Evolutionary conservation across 2,888 invertebrate species (phyloP), one percentile per base, ranked within the genome.

Genomic region (Trilocha varians): DNA sequence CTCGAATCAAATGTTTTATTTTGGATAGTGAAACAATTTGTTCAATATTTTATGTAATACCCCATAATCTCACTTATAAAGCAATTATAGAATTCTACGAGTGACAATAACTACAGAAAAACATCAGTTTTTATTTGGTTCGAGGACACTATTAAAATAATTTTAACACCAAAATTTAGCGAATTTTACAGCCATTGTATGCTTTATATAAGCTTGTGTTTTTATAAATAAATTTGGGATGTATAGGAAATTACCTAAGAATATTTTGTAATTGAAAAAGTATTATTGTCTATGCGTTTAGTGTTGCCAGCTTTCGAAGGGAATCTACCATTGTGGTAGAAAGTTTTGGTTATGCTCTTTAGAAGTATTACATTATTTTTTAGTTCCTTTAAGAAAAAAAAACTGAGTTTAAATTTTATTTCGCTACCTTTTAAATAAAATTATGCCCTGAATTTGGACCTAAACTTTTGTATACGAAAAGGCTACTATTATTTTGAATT

Each of bases 351-450:
- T n/a, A n/a, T n/a, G n/a, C n/a, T n/a, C n/a, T n/a, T n/a, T n/a
- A n/a, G n/a, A n/a, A n/a, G n/a, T n/a, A n/a, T n/a, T n/a, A n/a
- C n/a, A n/a, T n/a, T n/a, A n/a, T n/a, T n/a, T n/a, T n/a, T n/a
- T n/a, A n/a, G n/a, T n/a, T n/a, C n/a, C n/a, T n/a, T n/a, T n/a
- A n/a, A n/a, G n/a, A n/a, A n/a, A n/a, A n/a, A n/a, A n/a, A n/a
- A n/a, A 47, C 42, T 45, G 48, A 44, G 53, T 53, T 49, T 55
- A 56, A 51, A 45, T 47, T 43, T 47, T 49, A 34, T 43, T 47
- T 41, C 32, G 16, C n/a, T 38, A 38, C 34, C 38, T 25, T 36
- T 13, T 39, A 13, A 52, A 44, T 46, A 35, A 16, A 33, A 15
- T 17, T 32, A 25, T 37, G 5, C 9, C 13, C 25, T 11, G 34